Evolutionary conservation across 2,797 vertebrate species (phyloP).

Genomic region (Centroberyx gerrardi): DNA sequence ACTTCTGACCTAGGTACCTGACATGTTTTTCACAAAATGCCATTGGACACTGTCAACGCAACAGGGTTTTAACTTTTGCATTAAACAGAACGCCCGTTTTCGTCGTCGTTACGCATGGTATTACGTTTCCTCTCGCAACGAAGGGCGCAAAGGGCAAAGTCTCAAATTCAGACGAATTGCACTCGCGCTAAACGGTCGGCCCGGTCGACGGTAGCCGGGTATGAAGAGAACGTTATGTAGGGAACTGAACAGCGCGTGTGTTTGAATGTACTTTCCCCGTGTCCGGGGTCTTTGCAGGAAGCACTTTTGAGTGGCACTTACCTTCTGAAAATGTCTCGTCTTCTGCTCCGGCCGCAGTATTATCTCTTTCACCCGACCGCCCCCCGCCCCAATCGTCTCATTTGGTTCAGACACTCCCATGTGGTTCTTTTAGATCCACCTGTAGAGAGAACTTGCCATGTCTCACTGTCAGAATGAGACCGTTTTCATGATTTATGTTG

Average conservation of each 20-base stretch:
- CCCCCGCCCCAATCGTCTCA: not conserved
- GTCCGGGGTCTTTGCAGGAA: conserved; percentile 49
- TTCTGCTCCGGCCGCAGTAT: conserved; percentile 59
- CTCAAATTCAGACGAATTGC: not conserved
- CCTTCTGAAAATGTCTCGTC: conserved; percentile 21
- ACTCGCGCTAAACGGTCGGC: conserved; percentile 13
- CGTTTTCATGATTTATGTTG: conserved; percentile 32
- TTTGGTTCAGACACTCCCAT: conserved; percentile 1
- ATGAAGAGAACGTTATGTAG: not conserved
- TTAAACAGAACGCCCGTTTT: not conserved
- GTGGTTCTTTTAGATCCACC: conserved; percentile 5
- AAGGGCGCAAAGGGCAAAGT: not conserved
- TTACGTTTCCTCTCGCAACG: not conserved
- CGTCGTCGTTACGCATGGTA: not conserved
- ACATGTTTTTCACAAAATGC: not conserved
- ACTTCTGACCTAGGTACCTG: conserved; percentile 32
- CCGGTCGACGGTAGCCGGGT: not conserved
- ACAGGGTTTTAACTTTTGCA: conserved; percentile 12
- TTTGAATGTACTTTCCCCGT: conserved; percentile 73
- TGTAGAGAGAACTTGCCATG: not conserved
- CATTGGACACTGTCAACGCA: not conserved
- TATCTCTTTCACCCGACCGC: conserved; percentile 23
- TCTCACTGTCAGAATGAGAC: not conserved
- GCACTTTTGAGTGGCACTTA: conserved; percentile 67
- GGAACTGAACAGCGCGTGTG: conserved; percentile 22